Conservation (phyloP, 2,113 vertebrate genomes). For the Hipposideros armiger region DNA sequence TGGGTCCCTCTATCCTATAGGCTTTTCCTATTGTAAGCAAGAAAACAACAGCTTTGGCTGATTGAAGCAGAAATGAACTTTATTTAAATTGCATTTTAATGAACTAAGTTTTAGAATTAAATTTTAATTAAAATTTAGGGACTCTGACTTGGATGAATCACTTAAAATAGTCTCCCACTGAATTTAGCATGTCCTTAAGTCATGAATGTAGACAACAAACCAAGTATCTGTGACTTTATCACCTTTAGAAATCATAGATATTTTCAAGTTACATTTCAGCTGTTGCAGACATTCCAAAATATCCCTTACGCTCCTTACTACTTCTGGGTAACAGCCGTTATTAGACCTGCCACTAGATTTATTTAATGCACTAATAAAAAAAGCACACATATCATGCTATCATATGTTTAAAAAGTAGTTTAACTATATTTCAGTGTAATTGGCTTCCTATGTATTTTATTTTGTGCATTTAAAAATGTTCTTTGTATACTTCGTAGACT, state of each 20-base stretch:
- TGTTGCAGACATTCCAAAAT: not conserved
- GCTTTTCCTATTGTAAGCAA: not conserved
- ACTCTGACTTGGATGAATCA: not conserved
- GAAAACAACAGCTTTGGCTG: not conserved
- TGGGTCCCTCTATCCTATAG: not conserved
- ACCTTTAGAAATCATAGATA: not conserved
- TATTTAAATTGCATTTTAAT: slow-evolving; percentile 23
- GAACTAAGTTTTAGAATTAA: not conserved
- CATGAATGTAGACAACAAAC: not conserved
- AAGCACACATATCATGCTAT: not conserved
- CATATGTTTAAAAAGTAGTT: not conserved
- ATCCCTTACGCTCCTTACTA: not conserved
- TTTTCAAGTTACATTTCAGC: not conserved
- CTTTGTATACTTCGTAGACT: not conserved
- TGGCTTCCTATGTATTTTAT: not conserved
- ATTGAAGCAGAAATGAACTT: not conserved
- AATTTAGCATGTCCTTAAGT: slow-evolving; percentile 23
- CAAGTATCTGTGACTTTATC: not conserved
- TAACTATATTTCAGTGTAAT: not conserved
- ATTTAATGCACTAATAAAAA: not conserved
- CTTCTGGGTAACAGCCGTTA: not conserved
- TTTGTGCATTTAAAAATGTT: not conserved
- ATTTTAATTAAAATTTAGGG: not conserved
- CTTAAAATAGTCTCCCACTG: not conserved
- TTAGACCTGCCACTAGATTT: not conserved